Base-by-base conservation (phyloP, 37 sponge, comb jelly and placozoan species). In the Mnemiopsis leidyi region DNA sequence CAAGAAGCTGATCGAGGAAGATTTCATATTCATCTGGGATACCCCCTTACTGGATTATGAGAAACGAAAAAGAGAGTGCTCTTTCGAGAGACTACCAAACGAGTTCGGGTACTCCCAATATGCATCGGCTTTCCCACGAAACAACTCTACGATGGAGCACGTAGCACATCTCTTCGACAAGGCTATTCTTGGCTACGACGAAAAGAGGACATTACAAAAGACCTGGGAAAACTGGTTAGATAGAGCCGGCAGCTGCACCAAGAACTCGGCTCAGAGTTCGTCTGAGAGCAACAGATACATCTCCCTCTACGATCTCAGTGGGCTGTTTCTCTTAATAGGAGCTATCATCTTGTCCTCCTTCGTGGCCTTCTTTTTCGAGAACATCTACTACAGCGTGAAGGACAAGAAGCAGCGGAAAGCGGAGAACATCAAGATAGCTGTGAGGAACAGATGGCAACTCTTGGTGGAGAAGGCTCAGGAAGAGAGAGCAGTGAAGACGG, bases 71-170 rank as follows among this genome's bases (percentile, higher is more conserved):
- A n/a, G 75, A 18, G 30, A 71, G n/a, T 71, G 75, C 75, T n/a
- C 30, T 5, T 71, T 71, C 30, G 75, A 71, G 30, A 71, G 75
- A 28, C 30, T 71, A 5, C 20, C 75, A 23, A 71, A 71, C n/a
- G 75, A 71, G 75, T 71, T 71, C 30, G 75, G 75, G 25, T 71
- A 71, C 75, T 71, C 75, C n/a, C 75, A 71, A n/a, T 71, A 71
- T 25, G 75, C 75, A 13, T 28, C 30, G 21, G 75, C 75, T 23
- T 71, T 71, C 20, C 75, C 75, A 13, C 75, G 75, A 23, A 28
- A 28, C 30, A 71, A 71, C n/a, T 3, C 75, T 5, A 71, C 75
- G 2, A 71, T 71, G 75, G 75, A 71, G 30, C 75, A 71, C 20
- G 75, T 71, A 28, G 75, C 75, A 18, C 75, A 71, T 25, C n/a